Percentiles rank a stretch among this genome's conserved stretches.
phyloP scores from a whole-genome alignment of 2,888 invertebrate species.

The Trichogramma evanescens region DNA sequence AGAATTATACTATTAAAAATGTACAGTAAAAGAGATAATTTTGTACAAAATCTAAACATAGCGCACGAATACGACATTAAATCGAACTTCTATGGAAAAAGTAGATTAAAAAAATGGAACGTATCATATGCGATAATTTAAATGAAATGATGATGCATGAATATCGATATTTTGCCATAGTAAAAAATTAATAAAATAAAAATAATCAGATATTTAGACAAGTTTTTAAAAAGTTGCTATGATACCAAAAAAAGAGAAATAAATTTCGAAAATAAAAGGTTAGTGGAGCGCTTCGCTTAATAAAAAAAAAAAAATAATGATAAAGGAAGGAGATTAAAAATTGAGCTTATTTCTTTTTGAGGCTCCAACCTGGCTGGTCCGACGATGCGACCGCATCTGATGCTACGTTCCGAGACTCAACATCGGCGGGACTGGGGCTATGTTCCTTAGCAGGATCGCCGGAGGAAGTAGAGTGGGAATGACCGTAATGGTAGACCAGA shows the following conservation, averaged over 20 bases:
- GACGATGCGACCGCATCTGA: slow-evolving; percentile 46
- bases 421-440: slow-evolving; percentile 49
- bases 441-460: slow-evolving; percentile 49
- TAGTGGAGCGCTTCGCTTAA: slow-evolving; percentile 27
- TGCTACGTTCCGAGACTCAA: slow-evolving; percentile 47
- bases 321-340: slow-evolving; percentile 47
- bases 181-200: background rate
- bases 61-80: too few species aligned
- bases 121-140: slow-evolving; percentile 17
- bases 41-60: too few species aligned
- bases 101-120: slow-evolving; percentile 19
- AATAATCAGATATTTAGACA: slow-evolving; percentile 11
- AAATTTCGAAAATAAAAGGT: slow-evolving; percentile 12
- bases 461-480: slow-evolving; percentile 64
- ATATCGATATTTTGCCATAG: background rate
- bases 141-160: background rate
- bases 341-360: slow-evolving; percentile 50
- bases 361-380: slow-evolving; percentile 52
- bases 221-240: background rate
- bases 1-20: too few species aligned
- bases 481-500: slow-evolving; percentile 90
- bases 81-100: background rate
- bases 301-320: slow-evolving; percentile 30
- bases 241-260: slow-evolving; percentile 8
- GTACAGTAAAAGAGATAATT: too few species aligned